These are phyloP conservation scores for Phaethon lepturus DNA, from an alignment of 2,113 vertebrate genomes.

Conservation along the genomic window DNA sequence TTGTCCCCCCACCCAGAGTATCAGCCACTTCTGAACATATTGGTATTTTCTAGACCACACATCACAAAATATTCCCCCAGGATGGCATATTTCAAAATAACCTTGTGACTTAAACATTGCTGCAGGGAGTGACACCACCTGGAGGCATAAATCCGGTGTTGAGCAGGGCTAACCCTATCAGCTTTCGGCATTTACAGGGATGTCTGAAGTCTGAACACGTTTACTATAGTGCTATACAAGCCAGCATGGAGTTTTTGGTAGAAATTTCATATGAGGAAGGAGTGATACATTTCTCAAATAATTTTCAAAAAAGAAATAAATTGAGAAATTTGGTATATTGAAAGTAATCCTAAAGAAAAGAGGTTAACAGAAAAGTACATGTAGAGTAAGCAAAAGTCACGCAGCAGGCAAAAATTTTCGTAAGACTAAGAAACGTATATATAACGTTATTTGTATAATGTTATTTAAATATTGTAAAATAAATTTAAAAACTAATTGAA, in stretches of 20 bases:
- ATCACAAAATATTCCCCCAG: neutral
- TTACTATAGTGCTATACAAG: neutral
- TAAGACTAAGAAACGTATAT: neutral
- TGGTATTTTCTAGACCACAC: neutral
- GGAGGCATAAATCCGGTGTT: neutral
- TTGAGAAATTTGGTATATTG: neutral
- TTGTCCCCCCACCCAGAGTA: neutral
- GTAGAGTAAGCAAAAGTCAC: neutral
- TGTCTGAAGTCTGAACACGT: neutral
- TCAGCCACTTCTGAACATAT: neutral
- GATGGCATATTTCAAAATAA: neutral
- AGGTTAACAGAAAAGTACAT: neutral
- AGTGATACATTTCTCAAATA: neutral
- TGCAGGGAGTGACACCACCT: neutral
- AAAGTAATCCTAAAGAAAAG: neutral
- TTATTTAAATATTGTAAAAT: neutral
- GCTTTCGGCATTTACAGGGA: neutral
- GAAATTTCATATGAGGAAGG: neutral
- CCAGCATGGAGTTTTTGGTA: rapidly evolving
- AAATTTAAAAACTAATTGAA: neutral
- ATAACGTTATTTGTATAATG: neutral
- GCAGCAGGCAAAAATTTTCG: neutral
- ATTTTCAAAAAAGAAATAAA: neutral
- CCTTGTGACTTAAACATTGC: neutral
- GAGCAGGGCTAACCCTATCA: neutral